Percentiles rank a stretch among this genome's conserved stretches.
phyloP scores from a whole-genome alignment of 2,113 vertebrate species.

The Silurus glanis region DNA sequence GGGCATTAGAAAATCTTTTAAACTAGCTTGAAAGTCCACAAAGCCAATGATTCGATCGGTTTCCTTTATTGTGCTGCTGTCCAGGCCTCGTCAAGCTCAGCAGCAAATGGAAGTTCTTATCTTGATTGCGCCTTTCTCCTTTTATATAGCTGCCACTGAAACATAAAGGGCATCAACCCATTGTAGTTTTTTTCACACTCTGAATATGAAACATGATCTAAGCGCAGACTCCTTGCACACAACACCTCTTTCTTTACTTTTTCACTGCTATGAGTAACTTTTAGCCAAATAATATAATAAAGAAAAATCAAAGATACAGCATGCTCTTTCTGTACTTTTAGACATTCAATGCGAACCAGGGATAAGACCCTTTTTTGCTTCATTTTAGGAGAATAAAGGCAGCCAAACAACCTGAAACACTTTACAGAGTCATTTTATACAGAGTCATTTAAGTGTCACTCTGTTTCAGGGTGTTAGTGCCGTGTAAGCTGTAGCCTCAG shows the following conservation, averaged over 20 bases:
- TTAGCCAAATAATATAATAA: conserved; percentile 1
- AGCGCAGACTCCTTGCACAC: neutral
- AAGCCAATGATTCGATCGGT: conserved; percentile 18
- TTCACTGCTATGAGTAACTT: neutral
- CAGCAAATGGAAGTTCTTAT: conserved; percentile 39
- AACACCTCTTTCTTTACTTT: neutral
- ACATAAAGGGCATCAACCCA: conserved; percentile 42
- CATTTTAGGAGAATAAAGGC: conserved; percentile 6
- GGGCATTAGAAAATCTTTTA: conserved; percentile 29
- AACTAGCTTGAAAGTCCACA: conserved; percentile 21
- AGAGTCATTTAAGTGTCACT: conserved; percentile 55
- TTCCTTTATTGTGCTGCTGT: conserved; percentile 33
- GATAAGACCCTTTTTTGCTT: conserved; percentile 29
- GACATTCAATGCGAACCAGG: conserved; percentile 6
- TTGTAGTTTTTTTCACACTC: neutral
- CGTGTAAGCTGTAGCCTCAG: conserved; percentile 22
- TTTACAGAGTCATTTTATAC: conserved; percentile 38
- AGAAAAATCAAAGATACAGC: neutral
- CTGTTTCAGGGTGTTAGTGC: conserved; percentile 42
- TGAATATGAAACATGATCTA: conserved; percentile 42
- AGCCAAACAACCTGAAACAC: conserved; percentile 18
- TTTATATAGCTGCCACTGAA: conserved; percentile 35
- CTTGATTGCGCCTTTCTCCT: conserved; percentile 17
- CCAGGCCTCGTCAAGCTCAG: conserved; percentile 25
- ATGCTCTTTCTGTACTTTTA: neutral